Base-by-base conservation (phyloP, 2,888 invertebrate genomes). In the Drosophila pseudotalamancana region DNA sequence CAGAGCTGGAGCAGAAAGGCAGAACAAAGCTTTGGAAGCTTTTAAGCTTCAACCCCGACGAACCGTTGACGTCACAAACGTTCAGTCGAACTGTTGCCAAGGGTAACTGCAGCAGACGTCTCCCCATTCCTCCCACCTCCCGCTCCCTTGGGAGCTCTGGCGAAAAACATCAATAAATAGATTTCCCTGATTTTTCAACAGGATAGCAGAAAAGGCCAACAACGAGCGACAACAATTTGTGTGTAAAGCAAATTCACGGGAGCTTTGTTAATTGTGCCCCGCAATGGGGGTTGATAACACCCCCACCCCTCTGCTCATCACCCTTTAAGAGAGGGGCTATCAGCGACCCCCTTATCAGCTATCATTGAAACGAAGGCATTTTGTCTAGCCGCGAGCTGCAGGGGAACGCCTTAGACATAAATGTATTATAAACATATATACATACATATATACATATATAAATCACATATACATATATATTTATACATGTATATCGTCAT, bases 101-200 rank as follows among this genome's bases (percentile, higher is more conserved):
- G 35, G 29, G 12, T 14, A 18, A 34, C 8, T n/a, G n/a, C 14
- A 16, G 8, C n/a, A 5, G 23, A 4, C 2, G 34, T 37, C 3
- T 9, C 49, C 43, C 39, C 34, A 9, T 25, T 48, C 19, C 42
- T 63, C n/a, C n/a, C n/a, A n/a, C 43, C 3, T 9, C 49, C 43
- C 39, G 35, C n/a, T 25, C 51, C 19, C 42, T 63, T 51, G 35
- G 42, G 16, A 48, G n/a, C 37, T 50, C n/a, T 70, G 64, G 82
- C 77, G 75, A 85, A 87, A 90, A 89, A 89, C 84, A 86, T 89
- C 88, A 86, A 88, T 88, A 88, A 90, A 90, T 90, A 90, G 90
- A 89, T 90, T 90, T 90, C 87, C 90, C 88, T 88, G 89, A 85
- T 88, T 89, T 89, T 89, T 81, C 81, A 90, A 88, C 90, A 90